These are phyloP conservation scores for Osmoderma eremita DNA, from an alignment of 2,888 invertebrate genomes.

Conservation along the genomic window DNA sequence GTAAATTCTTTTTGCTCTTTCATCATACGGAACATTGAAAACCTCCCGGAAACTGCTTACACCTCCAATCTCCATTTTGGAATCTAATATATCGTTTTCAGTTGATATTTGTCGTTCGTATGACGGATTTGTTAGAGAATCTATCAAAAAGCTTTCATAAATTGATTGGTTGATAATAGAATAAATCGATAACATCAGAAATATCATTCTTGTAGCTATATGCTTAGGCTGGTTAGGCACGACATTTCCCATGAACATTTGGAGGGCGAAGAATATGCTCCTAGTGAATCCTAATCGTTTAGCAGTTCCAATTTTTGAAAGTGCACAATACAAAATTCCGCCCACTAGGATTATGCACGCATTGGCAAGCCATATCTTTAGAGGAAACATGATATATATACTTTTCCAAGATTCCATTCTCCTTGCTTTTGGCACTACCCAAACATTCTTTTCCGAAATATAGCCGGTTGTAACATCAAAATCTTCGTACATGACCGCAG, in stretches of 20 bases:
- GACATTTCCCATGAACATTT: slow-evolving; percentile 65
- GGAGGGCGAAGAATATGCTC: slow-evolving; percentile 46
- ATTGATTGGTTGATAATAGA: slow-evolving; percentile 67
- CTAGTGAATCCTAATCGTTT: not conserved
- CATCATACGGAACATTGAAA: slow-evolving; percentile 50
- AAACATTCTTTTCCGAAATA: slow-evolving; percentile 69
- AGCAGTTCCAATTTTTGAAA: slow-evolving; percentile 7
- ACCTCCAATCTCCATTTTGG: slow-evolving; percentile 65
- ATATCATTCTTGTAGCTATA: slow-evolving; percentile 67
- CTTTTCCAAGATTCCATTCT: slow-evolving; percentile 66
- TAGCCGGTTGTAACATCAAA: slow-evolving; percentile 69
- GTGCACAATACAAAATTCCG: not conserved
- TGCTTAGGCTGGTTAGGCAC: slow-evolving; percentile 66
- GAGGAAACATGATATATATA: slow-evolving; percentile 66
- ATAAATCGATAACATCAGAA: slow-evolving; percentile 66
- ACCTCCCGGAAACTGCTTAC: slow-evolving; percentile 62
- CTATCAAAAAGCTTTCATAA: slow-evolving; percentile 70
- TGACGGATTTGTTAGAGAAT: slow-evolving; percentile 68
- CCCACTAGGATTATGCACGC: slow-evolving; percentile 47
- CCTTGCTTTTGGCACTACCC: slow-evolving; percentile 68
- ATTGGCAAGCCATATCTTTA: slow-evolving; percentile 65
- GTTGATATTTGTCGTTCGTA: slow-evolving; percentile 68
- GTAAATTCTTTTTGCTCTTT: slow-evolving; percentile 45
- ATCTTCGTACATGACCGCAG: slow-evolving; percentile 68
- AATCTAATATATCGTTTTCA: slow-evolving; percentile 66